These are phyloP conservation scores for Eilema griseolum DNA, from an alignment of 2,888 invertebrate species.

Conservation along the genomic window DNA sequence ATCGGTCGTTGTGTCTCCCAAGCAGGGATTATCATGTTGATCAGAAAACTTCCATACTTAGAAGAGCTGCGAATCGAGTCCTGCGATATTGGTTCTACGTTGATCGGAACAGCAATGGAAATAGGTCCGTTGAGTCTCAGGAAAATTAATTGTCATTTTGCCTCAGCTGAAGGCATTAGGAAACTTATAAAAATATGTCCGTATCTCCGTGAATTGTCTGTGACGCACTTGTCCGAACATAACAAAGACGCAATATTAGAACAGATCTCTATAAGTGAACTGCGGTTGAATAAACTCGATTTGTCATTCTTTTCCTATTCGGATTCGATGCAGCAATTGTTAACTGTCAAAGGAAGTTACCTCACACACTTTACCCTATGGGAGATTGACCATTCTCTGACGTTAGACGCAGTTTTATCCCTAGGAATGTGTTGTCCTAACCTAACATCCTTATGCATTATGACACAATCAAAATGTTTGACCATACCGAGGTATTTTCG, in stretches of 20 bases:
- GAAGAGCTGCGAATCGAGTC: constrained; percentile 82
- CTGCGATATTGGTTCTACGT: constrained; percentile 82
- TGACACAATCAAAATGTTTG: constrained; percentile 78
- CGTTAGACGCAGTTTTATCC: constrained; percentile 72
- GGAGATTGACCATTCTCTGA: constrained; percentile 80
- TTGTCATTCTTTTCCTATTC: constrained; percentile 82
- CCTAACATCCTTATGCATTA: constrained; percentile 73
- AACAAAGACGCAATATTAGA: constrained; percentile 80
- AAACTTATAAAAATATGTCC: constrained; percentile 81
- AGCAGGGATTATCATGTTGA: constrained; percentile 76
- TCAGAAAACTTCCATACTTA: constrained; percentile 75
- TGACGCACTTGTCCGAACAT: constrained; percentile 79
- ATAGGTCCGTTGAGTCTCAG: constrained; percentile 77
- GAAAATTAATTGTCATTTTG: constrained; percentile 82
- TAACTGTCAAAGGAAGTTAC: constrained; percentile 74
- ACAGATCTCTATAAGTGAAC: constrained; percentile 73
- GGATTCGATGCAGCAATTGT: constrained; percentile 73
- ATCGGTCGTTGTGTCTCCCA: constrained; percentile 82
- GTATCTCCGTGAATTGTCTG: constrained; percentile 73
- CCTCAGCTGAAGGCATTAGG: constrained; percentile 76
- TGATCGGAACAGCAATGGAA: constrained; percentile 70
- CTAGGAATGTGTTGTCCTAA: constrained; percentile 80
- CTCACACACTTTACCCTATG: constrained; percentile 81
- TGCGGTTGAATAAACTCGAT: constrained; percentile 72
- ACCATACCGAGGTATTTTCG: constrained; percentile 71